Evolutionary conservation across 2,113 vertebrate genomes (phyloP), one percentile per base, ranked within the genome.

Genomic region (Esox niger): DNA sequence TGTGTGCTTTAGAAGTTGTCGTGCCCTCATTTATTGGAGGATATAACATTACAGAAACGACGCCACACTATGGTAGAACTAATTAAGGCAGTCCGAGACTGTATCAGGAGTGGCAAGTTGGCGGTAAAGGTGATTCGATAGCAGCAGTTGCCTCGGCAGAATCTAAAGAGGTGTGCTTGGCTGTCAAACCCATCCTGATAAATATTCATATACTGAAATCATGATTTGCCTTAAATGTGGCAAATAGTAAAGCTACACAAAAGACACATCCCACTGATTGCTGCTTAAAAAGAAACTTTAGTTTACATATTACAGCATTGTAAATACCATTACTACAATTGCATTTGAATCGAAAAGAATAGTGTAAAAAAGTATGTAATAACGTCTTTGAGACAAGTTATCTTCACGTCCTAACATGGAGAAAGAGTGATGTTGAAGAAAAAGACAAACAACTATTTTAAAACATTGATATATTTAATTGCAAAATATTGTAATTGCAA

Each of bases 121-220:
- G 66, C 54, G 67, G 31, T 71, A 84, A 83, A 84, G 63, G 38
- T 73, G 77, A 87, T 74, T 79, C 74, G 82, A 82, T 83, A 77
- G 81, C 68, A 79, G 62, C 29, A 49, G 66, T 61, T 75, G 27
- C 27, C n/a, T n/a, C 67, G 54, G 56, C 71, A 21, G 17, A 49
- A 46, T 62, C 49, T 33, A 64, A 60, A 31, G 64, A 71, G 64
- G 69, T 75, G 71, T 69, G 64, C 27, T 63, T 65, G 38, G 65
- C 62, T 68, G 64, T 54, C 67, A 79, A 77, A 79, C 62, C 69
- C 70, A 79, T 79, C 78, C 87, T 90, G 77, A 88, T 90, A 88
- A 86, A 89, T 91, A 90, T 90, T 91, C 90, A 91, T 90, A 80
- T 74, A 59, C 64, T 56, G 75, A 81, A 80, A 82, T 67, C 62